Conservation (phyloP, 2,888 invertebrate species). For the Trichopoda pennipes region DNA sequence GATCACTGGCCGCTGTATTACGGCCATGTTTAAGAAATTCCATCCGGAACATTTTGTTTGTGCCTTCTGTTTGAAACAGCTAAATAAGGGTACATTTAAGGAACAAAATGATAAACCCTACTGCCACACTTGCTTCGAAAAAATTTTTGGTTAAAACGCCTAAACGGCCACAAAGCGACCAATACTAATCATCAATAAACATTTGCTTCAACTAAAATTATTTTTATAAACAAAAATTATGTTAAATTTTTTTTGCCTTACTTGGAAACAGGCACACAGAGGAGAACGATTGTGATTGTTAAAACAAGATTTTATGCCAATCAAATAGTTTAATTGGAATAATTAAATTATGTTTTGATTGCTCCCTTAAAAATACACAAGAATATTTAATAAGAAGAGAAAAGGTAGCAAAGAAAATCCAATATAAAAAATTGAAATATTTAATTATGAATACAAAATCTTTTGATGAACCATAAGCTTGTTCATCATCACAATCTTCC, state of each 20-base stretch:
- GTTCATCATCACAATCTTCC: neutral
- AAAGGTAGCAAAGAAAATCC: too few relatives aligned
- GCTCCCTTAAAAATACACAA: too few relatives aligned
- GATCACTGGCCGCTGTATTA: constrained; percentile 98
- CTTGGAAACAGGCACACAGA: neutral
- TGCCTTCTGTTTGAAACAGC: constrained; percentile 98
- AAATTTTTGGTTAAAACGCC: constrained; percentile 90
- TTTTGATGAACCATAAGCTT: neutral
- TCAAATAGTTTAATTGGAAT: neutral
- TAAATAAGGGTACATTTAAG: constrained; percentile 99
- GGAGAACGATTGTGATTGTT: neutral
- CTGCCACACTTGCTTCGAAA: constrained; percentile 98
- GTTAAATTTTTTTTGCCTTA: neutral
- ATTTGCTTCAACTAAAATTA: neutral
- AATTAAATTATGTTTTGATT: too few relatives aligned
- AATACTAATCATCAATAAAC: neutral
- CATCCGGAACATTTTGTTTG: constrained; percentile 99
- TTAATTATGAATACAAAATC: neutral
- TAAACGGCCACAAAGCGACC: neutral
- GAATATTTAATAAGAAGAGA: too few relatives aligned
- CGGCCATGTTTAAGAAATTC: constrained; percentile 99
- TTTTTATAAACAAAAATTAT: neutral
- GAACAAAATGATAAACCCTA: constrained; percentile 99
- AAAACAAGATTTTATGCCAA: neutral
- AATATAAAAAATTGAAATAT: neutral